Evolutionary conservation across 2,113 vertebrate species (phyloP).

Genomic region (Bujurquina vittata): DNA sequence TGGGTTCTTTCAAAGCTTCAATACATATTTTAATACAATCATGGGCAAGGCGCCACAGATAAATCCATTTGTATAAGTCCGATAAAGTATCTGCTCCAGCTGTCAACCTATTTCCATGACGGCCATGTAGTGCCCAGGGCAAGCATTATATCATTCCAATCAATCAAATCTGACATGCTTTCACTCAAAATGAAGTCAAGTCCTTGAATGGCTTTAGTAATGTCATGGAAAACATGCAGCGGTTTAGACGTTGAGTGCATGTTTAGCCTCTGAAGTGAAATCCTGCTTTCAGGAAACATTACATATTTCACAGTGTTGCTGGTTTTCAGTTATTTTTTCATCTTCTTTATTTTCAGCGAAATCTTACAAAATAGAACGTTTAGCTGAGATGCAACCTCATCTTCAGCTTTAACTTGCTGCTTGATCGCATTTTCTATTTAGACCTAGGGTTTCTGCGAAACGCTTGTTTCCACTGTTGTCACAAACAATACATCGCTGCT

Average conservation of each 20-base stretch:
- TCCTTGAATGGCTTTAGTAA: slow-evolving; percentile 74
- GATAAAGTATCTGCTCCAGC: slow-evolving; percentile 78
- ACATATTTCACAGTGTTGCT: slow-evolving; percentile 9
- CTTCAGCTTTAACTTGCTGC: slow-evolving; percentile 3
- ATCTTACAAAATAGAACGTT: neutral
- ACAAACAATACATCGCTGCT: slow-evolving; percentile 47
- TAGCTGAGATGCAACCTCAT: neutral
- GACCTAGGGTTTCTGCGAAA: slow-evolving; percentile 40
- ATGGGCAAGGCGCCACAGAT: slow-evolving; percentile 46
- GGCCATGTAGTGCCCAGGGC: slow-evolving; percentile 60
- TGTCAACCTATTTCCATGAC: slow-evolving; percentile 78
- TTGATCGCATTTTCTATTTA: slow-evolving; percentile 30
- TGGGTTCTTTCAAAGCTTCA: slow-evolving; percentile 40
- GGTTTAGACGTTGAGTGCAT: slow-evolving; percentile 31
- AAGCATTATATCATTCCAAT: slow-evolving; percentile 76
- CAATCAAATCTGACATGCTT: slow-evolving; percentile 81
- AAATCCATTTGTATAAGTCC: slow-evolving; percentile 81
- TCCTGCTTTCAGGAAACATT: slow-evolving; percentile 41
- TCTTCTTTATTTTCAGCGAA: neutral
- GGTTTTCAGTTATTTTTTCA: neutral
- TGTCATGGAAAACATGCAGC: slow-evolving; percentile 64
- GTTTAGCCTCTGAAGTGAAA: slow-evolving; percentile 32
- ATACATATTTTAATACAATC: slow-evolving; percentile 77
- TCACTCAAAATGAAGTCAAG: slow-evolving; percentile 68
- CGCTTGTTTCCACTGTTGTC: slow-evolving; percentile 51